phyloP scores from a whole-genome alignment of 2,888 invertebrate species.

The Nowickia ferox region DNA sequence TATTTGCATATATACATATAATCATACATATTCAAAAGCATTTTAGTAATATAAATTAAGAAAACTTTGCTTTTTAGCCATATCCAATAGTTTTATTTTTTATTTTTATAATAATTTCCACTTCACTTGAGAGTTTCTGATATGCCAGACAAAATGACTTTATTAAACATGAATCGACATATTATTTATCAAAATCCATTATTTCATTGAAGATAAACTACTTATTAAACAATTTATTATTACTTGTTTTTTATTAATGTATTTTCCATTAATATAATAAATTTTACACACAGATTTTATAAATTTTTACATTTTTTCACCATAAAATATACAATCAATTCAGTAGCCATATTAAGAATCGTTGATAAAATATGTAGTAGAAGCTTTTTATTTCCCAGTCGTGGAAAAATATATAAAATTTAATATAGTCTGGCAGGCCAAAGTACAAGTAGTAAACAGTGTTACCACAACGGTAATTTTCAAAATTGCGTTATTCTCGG shows the following conservation, averaged over 20 bases:
- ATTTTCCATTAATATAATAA: slow-evolving; percentile 40
- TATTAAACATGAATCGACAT: too few species aligned
- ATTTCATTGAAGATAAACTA: background rate
- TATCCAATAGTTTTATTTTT: background rate
- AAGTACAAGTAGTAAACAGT: background rate
- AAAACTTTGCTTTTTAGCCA: background rate
- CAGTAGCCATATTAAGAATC: slow-evolving; percentile 50
- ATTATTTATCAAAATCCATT: too few species aligned
- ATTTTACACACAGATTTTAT: slow-evolving; percentile 55
- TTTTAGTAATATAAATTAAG: background rate
- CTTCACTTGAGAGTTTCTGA: background rate
- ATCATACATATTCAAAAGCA: background rate
- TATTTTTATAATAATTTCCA: slow-evolving; percentile 1
- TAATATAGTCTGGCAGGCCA: background rate
- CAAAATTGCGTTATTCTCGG: too few species aligned
- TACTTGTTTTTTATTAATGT: slow-evolving; percentile 45
- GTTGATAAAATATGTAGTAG: slow-evolving; percentile 43
- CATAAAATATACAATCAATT: slow-evolving; percentile 66
- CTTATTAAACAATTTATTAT: slow-evolving; percentile 31
- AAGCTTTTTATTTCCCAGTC: slow-evolving; percentile 14
- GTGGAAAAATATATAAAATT: background rate
- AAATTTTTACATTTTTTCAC: slow-evolving; percentile 59
- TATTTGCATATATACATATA: background rate
- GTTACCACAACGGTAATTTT: background rate
- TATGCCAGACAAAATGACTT: too few species aligned